Percentiles rank a stretch among this genome's conserved stretches.
phyloP scores from a whole-genome alignment of 2,888 invertebrate species.

The Eremobia ochroleuca region DNA sequence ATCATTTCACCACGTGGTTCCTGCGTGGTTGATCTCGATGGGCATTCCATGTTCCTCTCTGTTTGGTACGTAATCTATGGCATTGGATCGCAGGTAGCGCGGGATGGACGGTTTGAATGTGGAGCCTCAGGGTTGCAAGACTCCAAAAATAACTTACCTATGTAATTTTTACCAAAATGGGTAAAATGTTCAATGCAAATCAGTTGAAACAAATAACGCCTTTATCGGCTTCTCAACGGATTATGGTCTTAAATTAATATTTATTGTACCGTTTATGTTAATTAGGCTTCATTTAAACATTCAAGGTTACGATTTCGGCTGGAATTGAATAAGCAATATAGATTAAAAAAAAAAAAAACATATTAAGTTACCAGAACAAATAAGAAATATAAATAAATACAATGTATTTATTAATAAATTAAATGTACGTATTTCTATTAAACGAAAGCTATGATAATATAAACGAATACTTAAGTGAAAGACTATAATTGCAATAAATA shows the following conservation, averaged over 20 bases:
- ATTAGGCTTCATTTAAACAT: slow-evolving; percentile 23
- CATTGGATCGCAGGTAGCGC: slow-evolving; percentile 82
- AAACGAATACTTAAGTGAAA: no score
- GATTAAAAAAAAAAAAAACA: no score
- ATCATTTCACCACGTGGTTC: slow-evolving; percentile 75
- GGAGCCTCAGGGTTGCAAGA: slow-evolving; percentile 81
- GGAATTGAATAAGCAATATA: slow-evolving; percentile 12
- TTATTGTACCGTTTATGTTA: slow-evolving; percentile 47
- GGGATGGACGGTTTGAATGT: slow-evolving; percentile 87
- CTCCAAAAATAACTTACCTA: slow-evolving; percentile 26
- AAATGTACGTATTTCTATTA: no score
- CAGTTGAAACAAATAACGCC: not conserved
- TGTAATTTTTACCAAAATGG: not conserved
- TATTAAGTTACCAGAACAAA: no score
- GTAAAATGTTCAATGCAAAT: slow-evolving; percentile 15
- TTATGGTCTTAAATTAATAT: slow-evolving; percentile 32
- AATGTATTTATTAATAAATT: no score
- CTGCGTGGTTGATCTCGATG: slow-evolving; percentile 65
- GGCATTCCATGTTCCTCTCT: slow-evolving; percentile 67
- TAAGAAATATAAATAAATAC: no score
- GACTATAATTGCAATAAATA: no score
- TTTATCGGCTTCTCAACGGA: not conserved
- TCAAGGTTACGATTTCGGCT: slow-evolving; percentile 31
- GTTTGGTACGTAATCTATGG: slow-evolving; percentile 76
- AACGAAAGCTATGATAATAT: no score